phyloP scores from a whole-genome alignment of 2,113 vertebrate genomes.

The Takifugu flavidus region DNA sequence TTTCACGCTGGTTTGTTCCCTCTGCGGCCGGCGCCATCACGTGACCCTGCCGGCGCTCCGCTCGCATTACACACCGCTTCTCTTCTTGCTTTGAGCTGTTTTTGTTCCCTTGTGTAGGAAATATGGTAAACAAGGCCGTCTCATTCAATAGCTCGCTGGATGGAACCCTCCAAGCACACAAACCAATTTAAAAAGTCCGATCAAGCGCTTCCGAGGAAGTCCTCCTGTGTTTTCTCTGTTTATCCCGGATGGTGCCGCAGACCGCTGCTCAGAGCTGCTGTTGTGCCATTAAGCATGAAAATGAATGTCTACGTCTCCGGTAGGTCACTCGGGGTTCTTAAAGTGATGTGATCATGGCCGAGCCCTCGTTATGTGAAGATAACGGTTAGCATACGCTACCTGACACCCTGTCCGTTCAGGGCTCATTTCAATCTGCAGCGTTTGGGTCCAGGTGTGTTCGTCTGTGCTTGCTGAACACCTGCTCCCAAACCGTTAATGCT shows the following conservation, averaged over 20 bases:
- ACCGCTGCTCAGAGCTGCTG: slow-evolving; percentile 42
- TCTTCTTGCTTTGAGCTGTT: slow-evolving; percentile 58
- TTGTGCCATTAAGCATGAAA: slow-evolving; percentile 38
- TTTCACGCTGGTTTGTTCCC: slow-evolving; percentile 30
- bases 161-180: slow-evolving; percentile 39
- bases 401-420: too few relatives aligned
- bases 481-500: too few relatives aligned
- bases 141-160: slow-evolving; percentile 49
- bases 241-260: slow-evolving; percentile 4
- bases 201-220: slow-evolving; percentile 32
- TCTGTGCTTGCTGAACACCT: too few relatives aligned
- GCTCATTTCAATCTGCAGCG: too few relatives aligned
- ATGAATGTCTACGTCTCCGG: neutral
- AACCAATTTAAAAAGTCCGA: slow-evolving; percentile 38
- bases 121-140: slow-evolving; percentile 60
- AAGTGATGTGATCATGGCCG: too few relatives aligned
- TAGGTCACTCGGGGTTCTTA: neutral
- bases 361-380: too few relatives aligned
- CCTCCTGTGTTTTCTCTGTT: slow-evolving; percentile 27
- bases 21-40: slow-evolving; percentile 40
- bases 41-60: slow-evolving; percentile 40
- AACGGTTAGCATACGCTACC: too few relatives aligned
- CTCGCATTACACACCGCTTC: slow-evolving; percentile 47
- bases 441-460: too few relatives aligned
- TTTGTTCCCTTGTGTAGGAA: slow-evolving; percentile 50